Base-by-base conservation (phyloP, 35 echinoderm and acorn worm species). In the Holothuria glaberrima region DNA sequence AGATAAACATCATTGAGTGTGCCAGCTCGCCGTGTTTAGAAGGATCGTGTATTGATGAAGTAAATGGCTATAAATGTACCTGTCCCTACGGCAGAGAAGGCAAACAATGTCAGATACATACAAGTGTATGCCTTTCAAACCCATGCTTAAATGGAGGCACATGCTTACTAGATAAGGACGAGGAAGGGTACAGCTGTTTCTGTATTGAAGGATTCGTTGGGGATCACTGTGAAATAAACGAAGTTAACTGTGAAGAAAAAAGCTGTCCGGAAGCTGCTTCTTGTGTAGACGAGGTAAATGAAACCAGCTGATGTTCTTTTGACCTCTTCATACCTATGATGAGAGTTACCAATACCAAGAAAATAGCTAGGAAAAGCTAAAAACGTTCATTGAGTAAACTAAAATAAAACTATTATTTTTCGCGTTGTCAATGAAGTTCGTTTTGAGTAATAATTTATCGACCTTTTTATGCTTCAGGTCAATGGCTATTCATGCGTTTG, bases 141-240 rank as follows among this genome's bases (percentile, higher is more conserved):
- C 80, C 80, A 54, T 83, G 80, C n/a, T 48, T 21, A 22, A 83
- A 83, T 60, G 80, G 48, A n/a, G 80, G 80, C n/a, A 83, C 80
- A 0, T 83, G 80, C 25, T 10, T 26, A 32, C 48, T 56, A 60
- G 36, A 83, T 29, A 48, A 83, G 6, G 25, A 56, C 80, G 54
- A 30, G 9, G 50, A 83, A 0, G n/a, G 5, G 20, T 83, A 58
- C 54, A 25, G 12, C 13, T 83, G 80, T 58, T 29, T 29, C 17
- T 83, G 80, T 25, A 54, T 58, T 18, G 27, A 56, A 1, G 80
- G 80, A 3, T 83, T 52, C 50, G 7, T 57, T 30, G 80, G 48
- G 6, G 34, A 79, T 1, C 22, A 24, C 46, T 79, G 75, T 35
- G 33, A 79, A 9, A 48, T 38, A 0, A 79, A 79, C 22, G 34